Evolutionary conservation across 2,113 vertebrate species (phyloP), one percentile per base, ranked within the genome.

Genomic region (Marmota flaviventris): DNA sequence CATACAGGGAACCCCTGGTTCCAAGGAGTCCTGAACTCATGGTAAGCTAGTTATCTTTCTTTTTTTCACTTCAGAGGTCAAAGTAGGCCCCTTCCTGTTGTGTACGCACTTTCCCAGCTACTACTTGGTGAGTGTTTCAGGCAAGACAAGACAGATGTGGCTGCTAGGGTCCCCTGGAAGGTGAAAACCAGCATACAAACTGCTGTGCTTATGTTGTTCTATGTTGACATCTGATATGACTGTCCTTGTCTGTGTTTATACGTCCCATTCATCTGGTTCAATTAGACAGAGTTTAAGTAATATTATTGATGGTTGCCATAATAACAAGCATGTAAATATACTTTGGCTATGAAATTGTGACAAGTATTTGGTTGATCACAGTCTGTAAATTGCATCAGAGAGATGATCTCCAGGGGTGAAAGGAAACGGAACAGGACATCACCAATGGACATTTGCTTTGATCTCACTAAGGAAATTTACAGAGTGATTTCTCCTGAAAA

Each of bases 291-390:
- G 39, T 96, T 97, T 96, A 97, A 96, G 95, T 98, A 97, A 98
- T 98, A 97, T 97, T 98, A 96, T 96, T 97, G 75, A 97, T 97
- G 97, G 96, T 96, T 93, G 37, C 92, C 92, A 97, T 97, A 97
- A 91, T 89, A 89, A 98, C 76, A 93, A 95, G 83, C 67, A 82
- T 93, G 89, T 89, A 97, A 93, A 79, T 96, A 96, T 84, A 94
- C 86, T 96, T 93, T 56, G 85, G 76, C 93, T 94, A 91, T 91
- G 93, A 97, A 95, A 96, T 12, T 94, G 16, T 94, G 89, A 97
- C 97, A 97, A 98, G 85, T 96, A 97, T 97, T 97, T 98, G 91
- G 94, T 95, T 93, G 97, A 98, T 98, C 97, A 95, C 98, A 96
- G 93, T 96, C 95, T 1, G 70, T 96, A 97, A 98, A 98, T 98